These are phyloP conservation scores for Acrocephalus scirpaceus DNA, from an alignment of 2,797 vertebrate species.

Conservation along the genomic window DNA sequence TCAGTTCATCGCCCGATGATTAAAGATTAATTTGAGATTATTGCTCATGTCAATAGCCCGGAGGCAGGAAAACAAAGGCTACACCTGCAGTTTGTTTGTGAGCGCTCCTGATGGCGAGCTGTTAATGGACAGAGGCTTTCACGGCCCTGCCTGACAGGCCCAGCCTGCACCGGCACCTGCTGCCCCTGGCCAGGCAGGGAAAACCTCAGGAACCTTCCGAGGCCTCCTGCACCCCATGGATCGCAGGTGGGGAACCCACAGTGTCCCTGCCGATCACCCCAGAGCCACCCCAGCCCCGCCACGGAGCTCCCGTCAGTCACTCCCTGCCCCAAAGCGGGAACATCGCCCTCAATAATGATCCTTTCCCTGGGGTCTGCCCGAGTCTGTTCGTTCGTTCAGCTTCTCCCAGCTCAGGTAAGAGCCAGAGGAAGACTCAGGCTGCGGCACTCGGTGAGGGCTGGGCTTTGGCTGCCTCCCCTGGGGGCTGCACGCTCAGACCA, in stretches of 20 bases:
- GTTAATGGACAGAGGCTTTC: constrained; percentile 62
- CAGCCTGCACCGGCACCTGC: constrained; percentile 49
- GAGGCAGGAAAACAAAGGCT: constrained; percentile 51
- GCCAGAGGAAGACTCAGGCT: constrained; percentile 5
- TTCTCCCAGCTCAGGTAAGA: background rate
- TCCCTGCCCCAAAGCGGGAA: background rate
- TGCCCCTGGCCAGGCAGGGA: background rate
- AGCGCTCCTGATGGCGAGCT: constrained; percentile 25
- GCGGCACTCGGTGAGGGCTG: background rate
- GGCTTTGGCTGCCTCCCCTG: background rate
- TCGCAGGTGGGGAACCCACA: fast-evolving
- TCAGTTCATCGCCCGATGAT: constrained; percentile 30
- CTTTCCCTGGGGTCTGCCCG: background rate
- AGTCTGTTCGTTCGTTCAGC: background rate
- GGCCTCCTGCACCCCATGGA: background rate
- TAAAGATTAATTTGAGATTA: constrained; percentile 67
- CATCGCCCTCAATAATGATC: background rate
- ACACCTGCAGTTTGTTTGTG: constrained; percentile 74
- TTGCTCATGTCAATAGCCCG: constrained; percentile 18
- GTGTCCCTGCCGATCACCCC: background rate
- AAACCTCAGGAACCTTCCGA: background rate
- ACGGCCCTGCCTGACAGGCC: constrained; percentile 6
- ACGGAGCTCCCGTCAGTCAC: fast-evolving
- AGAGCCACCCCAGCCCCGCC: background rate
- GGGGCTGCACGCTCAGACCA: fast-evolving